These are phyloP conservation scores for Lampris incognitus DNA, from an alignment of 2,113 vertebrate species.

Conservation along the genomic window DNA sequence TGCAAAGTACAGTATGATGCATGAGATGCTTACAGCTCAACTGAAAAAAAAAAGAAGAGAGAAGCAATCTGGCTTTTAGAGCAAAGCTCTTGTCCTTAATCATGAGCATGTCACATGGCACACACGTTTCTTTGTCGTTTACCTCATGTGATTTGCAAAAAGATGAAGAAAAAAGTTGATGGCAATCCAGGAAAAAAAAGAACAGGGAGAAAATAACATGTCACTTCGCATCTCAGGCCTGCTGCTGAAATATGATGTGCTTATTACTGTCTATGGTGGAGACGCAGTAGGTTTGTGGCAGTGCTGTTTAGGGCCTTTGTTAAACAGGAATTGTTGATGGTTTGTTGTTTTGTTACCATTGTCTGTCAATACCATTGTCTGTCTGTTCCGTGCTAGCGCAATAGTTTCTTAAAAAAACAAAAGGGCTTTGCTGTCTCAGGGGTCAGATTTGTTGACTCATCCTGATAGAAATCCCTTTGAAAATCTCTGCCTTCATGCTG, in stretches of 20 bases:
- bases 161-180: slow-evolving; percentile 50
- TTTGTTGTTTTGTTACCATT: slow-evolving; percentile 13
- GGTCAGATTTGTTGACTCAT: slow-evolving; percentile 14
- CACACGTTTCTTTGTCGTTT: slow-evolving; percentile 41
- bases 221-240: slow-evolving; percentile 48
- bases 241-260: slow-evolving; percentile 55
- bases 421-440: background rate
- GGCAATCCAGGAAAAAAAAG: slow-evolving; percentile 67
- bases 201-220: slow-evolving; percentile 61
- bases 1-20: slow-evolving; percentile 12
- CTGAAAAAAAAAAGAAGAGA: background rate
- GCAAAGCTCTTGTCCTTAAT: slow-evolving; percentile 42
- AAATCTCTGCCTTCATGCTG: background rate
- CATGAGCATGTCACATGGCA: slow-evolving; percentile 24
- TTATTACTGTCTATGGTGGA: slow-evolving; percentile 48
- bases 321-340: slow-evolving; percentile 52
- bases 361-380: background rate
- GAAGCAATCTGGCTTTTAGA: background rate
- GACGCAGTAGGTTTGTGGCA: slow-evolving; percentile 48
- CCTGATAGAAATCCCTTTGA: background rate
- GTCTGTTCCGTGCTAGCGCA: background rate
- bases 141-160: slow-evolving; percentile 45
- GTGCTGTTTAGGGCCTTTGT: slow-evolving; percentile 33
- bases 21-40: slow-evolving; percentile 1
- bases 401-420: background rate